phyloP scores from a whole-genome alignment of 2,888 invertebrate species.

The Acanthosoma haemorrhoidale region DNA sequence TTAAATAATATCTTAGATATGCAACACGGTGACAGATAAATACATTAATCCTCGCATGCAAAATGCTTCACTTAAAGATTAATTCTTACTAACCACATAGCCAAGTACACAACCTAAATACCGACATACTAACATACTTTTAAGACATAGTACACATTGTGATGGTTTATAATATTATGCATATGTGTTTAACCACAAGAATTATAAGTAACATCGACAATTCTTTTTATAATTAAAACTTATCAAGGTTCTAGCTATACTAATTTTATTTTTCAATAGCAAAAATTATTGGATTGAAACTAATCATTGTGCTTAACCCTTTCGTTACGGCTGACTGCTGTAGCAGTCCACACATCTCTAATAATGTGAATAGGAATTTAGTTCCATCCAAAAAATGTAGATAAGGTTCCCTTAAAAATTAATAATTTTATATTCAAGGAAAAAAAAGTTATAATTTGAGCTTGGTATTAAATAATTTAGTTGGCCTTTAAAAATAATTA shows the following conservation, averaged over 20 bases:
- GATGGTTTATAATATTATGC: slow-evolving; percentile 1
- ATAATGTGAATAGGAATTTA: too few relatives aligned
- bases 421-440: too few relatives aligned
- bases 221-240: slow-evolving; percentile 20
- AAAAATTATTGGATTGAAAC: too few relatives aligned
- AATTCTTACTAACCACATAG: slow-evolving; percentile 19
- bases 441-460: too few relatives aligned
- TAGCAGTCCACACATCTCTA: too few relatives aligned
- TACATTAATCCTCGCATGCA: not conserved
- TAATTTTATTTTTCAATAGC: not conserved
- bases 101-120: slow-evolving; percentile 34
- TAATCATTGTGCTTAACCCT: too few relatives aligned
- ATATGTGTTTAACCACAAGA: not conserved
- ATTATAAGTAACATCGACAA: slow-evolving; percentile 6
- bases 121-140: slow-evolving; percentile 23
- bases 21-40: slow-evolving; percentile 2
- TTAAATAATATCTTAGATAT: slow-evolving; percentile 5
- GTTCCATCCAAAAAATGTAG: too few relatives aligned
- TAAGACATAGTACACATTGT: slow-evolving; percentile 20
- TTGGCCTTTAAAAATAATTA: too few relatives aligned
- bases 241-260: slow-evolving; percentile 21
- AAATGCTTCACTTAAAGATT: not conserved
- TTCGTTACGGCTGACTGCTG: too few relatives aligned
- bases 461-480: too few relatives aligned
- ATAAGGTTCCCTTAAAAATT: too few relatives aligned